Base-by-base conservation (phyloP, 2,888 invertebrate genomes). In the Phorcus lineatus region DNA sequence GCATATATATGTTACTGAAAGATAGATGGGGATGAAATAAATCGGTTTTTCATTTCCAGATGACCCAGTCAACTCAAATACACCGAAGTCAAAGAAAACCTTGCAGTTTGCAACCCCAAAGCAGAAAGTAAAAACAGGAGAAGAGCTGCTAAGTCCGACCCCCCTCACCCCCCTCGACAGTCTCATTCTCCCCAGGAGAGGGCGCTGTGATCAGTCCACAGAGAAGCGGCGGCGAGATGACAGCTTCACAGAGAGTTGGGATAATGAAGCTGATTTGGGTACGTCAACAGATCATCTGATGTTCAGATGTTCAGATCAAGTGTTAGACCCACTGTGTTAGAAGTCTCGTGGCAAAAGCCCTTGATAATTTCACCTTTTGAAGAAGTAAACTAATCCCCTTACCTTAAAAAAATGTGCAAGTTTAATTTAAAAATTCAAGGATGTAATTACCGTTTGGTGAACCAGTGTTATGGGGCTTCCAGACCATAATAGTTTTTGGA, bases 1-100 rank as follows among this genome's bases (percentile, higher is more conserved):
- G n/a, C n/a, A n/a, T n/a, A n/a, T n/a, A n/a, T n/a, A n/a, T n/a
- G n/a, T n/a, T n/a, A n/a, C n/a, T n/a, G n/a, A n/a, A n/a, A n/a
- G n/a, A n/a, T 36, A 36, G 7, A 36, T 2, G 2, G 2, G 2
- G 36, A 36, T 36, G 36, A 4, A 4, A 36, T n/a, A 36, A 36
- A 7, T 36, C 7, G 2, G 36, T 36, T 36, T 36, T 40, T 77
- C 19, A 17, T 55, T 53, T 13, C 24, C 77, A 17, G 80, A 78
- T 66, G 80, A 47, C n/a, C 76, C 80, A 53, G 83, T 80, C 66
- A 78, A 80, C 3, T 77, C 81, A 62, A 75, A 80, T 62, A 82
- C 86, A 22, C 86, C 87, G 24, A 89, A 88, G 76, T 85, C 88
- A 54, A 87, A 87, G 77, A 82, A 87, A 77, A 85, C 88, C 36